Conservation (phyloP, 2,888 invertebrate genomes). For the Conistra vaccinii region DNA sequence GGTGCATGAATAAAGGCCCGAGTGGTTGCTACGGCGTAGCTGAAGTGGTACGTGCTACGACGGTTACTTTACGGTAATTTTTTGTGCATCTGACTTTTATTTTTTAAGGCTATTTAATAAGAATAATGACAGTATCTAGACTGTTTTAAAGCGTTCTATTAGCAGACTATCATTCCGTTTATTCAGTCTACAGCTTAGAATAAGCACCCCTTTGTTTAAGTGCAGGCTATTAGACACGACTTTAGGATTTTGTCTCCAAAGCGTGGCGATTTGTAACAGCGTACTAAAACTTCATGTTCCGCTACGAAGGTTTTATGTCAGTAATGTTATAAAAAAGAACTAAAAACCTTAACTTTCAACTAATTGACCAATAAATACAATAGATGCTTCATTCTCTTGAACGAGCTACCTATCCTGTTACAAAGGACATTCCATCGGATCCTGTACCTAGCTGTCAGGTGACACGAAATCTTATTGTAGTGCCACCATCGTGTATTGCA, state of each 20-base stretch:
- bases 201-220: slow-evolving; percentile 26
- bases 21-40: slow-evolving; percentile 11
- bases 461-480: slow-evolving; percentile 35
- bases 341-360: no score
- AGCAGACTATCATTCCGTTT: slow-evolving; percentile 21
- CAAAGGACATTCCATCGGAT: slow-evolving; percentile 29
- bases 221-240: slow-evolving; percentile 28
- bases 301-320: not conserved
- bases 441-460: slow-evolving; percentile 17
- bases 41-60: slow-evolving; percentile 15
- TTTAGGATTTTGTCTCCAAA: slow-evolving; percentile 29
- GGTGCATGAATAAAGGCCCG: slow-evolving; percentile 19
- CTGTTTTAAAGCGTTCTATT: slow-evolving; percentile 7
- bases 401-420: not conserved
- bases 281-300: not conserved
- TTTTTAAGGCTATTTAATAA: slow-evolving; percentile 2
- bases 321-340: not conserved
- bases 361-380: not conserved
- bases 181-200: slow-evolving; percentile 18
- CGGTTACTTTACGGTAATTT: not conserved
- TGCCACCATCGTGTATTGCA: not conserved
- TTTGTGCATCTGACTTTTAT: not conserved
- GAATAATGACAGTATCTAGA: not conserved
- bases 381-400: slow-evolving; percentile 8
- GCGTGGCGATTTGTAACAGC: slow-evolving; percentile 16